Evolutionary conservation across 2,888 invertebrate species (phyloP).

Genomic region (Rhingia rostrata): DNA sequence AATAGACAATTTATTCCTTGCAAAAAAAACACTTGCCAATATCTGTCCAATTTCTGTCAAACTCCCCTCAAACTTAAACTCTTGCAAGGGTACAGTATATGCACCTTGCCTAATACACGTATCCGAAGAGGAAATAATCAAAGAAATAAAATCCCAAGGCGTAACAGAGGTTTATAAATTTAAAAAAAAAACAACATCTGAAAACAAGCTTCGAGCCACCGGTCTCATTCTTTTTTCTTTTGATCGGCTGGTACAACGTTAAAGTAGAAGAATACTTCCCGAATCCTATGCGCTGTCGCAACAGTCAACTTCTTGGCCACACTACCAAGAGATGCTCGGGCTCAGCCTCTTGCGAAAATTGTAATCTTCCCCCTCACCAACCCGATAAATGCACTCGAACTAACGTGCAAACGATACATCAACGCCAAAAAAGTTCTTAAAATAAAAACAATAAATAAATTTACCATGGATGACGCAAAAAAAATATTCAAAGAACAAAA

Average conservation of each 20-base stretch:
- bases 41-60: constrained; percentile 20
- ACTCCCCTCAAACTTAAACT: constrained; percentile 18
- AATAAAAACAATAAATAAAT: constrained; percentile 20
- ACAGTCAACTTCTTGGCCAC: constrained; percentile 27
- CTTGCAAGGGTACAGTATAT: constrained; percentile 12
- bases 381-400: neutral
- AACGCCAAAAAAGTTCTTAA: constrained; percentile 19
- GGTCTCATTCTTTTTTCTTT: constrained; percentile 27
- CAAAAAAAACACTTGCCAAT: constrained; percentile 18
- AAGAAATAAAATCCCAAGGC: constrained; percentile 22
- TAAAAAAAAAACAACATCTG: constrained; percentile 18
- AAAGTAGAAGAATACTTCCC: constrained; percentile 25
- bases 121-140: neutral
- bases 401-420: neutral
- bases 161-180: constrained; percentile 17
- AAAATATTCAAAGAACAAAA: constrained; percentile 21
- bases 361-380: neutral
- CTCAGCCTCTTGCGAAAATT: constrained; percentile 2
- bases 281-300: constrained; percentile 14
- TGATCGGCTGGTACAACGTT: constrained; percentile 16
- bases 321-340: constrained; percentile 8
- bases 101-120: constrained; percentile 26
- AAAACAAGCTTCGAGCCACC: constrained; percentile 2
- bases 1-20: constrained; percentile 5
- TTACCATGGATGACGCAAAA: constrained; percentile 19